Conservation (phyloP, 2,113 vertebrate species). For the Tetrax tetrax region DNA sequence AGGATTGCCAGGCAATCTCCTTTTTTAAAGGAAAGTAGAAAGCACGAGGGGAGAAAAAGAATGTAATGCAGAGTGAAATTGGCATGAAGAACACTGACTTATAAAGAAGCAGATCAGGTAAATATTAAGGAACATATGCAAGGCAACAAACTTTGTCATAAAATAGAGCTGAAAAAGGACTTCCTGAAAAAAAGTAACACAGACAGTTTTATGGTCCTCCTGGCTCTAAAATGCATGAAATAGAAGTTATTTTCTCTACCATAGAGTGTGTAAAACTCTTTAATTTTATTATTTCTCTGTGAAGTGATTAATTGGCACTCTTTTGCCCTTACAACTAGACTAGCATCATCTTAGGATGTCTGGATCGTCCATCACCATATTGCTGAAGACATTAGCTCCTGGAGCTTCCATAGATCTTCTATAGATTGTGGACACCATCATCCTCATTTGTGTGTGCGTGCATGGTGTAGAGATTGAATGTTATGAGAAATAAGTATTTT, state of each 20-base stretch:
- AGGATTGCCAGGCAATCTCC: neutral
- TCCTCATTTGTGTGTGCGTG: neutral
- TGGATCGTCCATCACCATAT: too few species aligned
- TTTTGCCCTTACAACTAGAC: neutral
- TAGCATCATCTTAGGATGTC: neutral
- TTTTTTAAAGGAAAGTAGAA: neutral
- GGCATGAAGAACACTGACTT: neutral
- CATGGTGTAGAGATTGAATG: neutral
- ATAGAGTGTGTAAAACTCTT: neutral
- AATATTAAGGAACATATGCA: neutral
- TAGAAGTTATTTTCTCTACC: neutral
- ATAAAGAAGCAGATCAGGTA: neutral
- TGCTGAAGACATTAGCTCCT: neutral
- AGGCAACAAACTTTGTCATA: neutral
- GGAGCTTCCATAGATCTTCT: neutral
- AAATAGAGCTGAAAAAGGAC: neutral
- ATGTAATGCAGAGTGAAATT: neutral
- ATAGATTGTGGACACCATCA: neutral
- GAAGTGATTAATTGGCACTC: neutral
- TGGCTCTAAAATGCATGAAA: neutral
- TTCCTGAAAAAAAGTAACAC: neutral
- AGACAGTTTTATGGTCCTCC: neutral
- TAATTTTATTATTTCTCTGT: neutral
- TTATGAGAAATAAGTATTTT: neutral
- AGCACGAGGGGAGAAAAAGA: accelerated